Base-by-base conservation (phyloP, 2,113 vertebrate genomes). In the Saguinus midas region DNA sequence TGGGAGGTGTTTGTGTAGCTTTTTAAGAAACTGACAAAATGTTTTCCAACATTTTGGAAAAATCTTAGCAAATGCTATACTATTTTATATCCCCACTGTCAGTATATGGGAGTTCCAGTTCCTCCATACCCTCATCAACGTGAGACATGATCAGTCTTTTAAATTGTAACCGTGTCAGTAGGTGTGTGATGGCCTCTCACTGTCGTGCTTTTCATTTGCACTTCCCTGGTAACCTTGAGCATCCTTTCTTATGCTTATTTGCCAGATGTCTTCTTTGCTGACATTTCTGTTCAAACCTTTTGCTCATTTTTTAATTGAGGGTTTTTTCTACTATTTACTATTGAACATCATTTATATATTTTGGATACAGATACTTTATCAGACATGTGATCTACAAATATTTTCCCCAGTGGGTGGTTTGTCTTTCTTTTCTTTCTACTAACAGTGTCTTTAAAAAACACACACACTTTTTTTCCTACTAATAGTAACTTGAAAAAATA, bases 51-150 rank as follows among this genome's bases (percentile, higher is more conserved):
- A 13, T 64, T 64, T 64, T 27, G 0, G 61, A 64, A 64, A 64
- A 64, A 64, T 64, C 61, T 64, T 64, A 29, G 61, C 29, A 64
- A 61, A 5, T 20, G 6, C 35, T 20, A 0, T 52, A 3, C 25
- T 18, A 5, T 35, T 5, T 29, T 37, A n/a, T 3, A 10, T 37
- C 17, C 70, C 57, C 57, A 45, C 70, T 72, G 43, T n/a, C 58
- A 37, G 45, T 10, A 11, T 43, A 23, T 64, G 61, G 3, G 21
- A 21, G 35, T 50, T 40, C 70, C n/a, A 14, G 29, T 18, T 20
- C 75, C 29, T 52, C 8, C 6, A 11, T 4, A 55, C 9, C 1
- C 18, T 29, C 48, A 0, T 17, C 37, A 8, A 1, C 48, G 11
- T 25, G 61, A 29, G 61, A 29, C 61, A 29, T 64, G 5, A 64